phyloP scores from a whole-genome alignment of 2,113 vertebrate species.

The Synchiropus splendidus region DNA sequence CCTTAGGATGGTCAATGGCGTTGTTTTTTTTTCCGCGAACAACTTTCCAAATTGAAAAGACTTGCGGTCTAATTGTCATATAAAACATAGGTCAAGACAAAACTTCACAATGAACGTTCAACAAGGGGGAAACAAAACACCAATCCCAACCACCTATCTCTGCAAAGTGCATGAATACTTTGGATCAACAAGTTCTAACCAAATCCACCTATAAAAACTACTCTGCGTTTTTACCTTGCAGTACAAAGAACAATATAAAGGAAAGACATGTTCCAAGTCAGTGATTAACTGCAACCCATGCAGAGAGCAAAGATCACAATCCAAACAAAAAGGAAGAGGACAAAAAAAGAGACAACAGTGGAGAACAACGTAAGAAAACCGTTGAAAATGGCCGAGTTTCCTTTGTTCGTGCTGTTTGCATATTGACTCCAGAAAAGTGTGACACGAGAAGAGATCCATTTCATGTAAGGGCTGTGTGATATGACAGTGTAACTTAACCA shows the following conservation, averaged over 20 bases:
- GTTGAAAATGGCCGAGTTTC: constrained; percentile 60
- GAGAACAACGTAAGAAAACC: constrained; percentile 36
- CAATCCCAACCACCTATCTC: constrained; percentile 15
- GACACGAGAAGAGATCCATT: too few relatives aligned
- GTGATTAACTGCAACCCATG: constrained; percentile 13
- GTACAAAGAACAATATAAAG: constrained; percentile 7
- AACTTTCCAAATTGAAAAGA: too few relatives aligned
- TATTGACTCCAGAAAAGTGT: constrained; percentile 22
- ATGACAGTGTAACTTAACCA: too few relatives aligned
- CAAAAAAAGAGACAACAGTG: constrained; percentile 3
- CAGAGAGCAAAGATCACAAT: constrained; percentile 25
- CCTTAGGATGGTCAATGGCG: too few relatives aligned
- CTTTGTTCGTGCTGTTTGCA: constrained; percentile 61
- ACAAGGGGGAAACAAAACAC: neutral
- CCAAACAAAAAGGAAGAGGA: constrained; percentile 7
- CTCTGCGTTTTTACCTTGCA: too few relatives aligned
- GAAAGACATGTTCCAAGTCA: constrained; percentile 14
- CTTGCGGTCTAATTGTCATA: too few relatives aligned
- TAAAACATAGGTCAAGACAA: too few relatives aligned
- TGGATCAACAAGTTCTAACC: constrained; percentile 33
- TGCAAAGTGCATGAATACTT: constrained; percentile 58
- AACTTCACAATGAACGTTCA: too few relatives aligned
- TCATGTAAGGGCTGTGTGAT: too few relatives aligned
- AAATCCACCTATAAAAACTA: constrained; percentile 13
- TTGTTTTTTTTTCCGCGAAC: too few relatives aligned